Base-by-base conservation (phyloP, 2,113 vertebrate genomes). In the Acanthisitta chloris region DNA sequence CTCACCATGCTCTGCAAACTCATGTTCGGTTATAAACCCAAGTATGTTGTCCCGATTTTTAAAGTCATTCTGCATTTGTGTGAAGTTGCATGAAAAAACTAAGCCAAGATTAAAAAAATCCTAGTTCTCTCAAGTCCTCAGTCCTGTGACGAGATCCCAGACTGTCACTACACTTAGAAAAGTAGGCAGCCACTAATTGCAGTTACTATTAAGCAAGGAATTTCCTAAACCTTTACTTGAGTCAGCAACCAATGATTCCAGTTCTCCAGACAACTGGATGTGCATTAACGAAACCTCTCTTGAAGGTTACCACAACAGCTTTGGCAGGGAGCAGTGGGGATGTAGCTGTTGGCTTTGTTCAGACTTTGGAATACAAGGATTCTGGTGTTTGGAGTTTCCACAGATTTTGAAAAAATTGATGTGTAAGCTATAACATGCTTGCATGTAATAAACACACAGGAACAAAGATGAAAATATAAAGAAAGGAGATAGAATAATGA, bases 201-300 rank as follows among this genome's bases (percentile, higher is more conserved):
- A 59, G 13, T 11, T 42, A 20, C 24, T 38, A 8, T 43, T 45
- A 61, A 69, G 4, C 31, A 46, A 38, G 5, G 6, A 42, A 7
- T 57, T 87, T 49, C 19, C 13, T 36, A 54, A 25, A 25, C 11
- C 17, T 36, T 1, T 20, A 28, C 4, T 8, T 25, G 9, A 74
- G 13, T 20, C 5, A 25, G 9, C 5, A 62, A 48, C 2, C 1
- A 77, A 0, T 2, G 0, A 1, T 61, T 31, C 6, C 31, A n/a
- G 3, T 66, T 85, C 28, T 79, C 31, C 31, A 66, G 5, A 14
- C 10, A 55, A 5, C 3, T 29, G 25, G 3, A 16, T 58, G 20
- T 24, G 10, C 45, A 24, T 19, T 46, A 43, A 45, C 29, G 17
- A 78, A 73, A 65, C 0, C 2, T 70, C 34, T 61, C 28, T 17